phyloP scores from a whole-genome alignment of 30 jellyfish, hydroid and myxozoan genomes.

The Cassiopea andromeda region DNA sequence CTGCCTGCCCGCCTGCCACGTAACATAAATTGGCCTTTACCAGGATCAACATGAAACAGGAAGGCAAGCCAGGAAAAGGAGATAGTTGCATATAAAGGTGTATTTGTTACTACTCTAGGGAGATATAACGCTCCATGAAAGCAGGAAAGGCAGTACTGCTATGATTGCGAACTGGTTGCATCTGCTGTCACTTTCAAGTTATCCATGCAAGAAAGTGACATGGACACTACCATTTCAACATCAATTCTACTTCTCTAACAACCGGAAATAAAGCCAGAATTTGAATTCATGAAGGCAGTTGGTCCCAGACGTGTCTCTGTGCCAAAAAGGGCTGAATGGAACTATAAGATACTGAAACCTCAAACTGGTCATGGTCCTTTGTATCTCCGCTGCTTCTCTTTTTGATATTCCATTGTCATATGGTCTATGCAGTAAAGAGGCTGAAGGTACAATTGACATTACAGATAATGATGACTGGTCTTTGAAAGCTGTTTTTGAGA shows the following conservation, averaged over 20 bases:
- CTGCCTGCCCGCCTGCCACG: not conserved
- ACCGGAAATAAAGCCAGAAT: slow-evolving; percentile 23
- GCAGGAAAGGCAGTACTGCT: slow-evolving; percentile 30
- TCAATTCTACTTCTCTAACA: slow-evolving; percentile 1
- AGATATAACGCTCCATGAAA: slow-evolving; percentile 14
- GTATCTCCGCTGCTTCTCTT: slow-evolving; percentile 17
- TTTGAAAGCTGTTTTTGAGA: not conserved
- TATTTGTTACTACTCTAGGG: not conserved
- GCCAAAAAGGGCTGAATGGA: slow-evolving; percentile 17
- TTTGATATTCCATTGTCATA: not conserved
- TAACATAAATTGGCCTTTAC: not conserved
- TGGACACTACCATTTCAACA: not conserved
- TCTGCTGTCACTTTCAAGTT: slow-evolving; percentile 30
- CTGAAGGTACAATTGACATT: not conserved
- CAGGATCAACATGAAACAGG: not conserved
- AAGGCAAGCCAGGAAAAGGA: slow-evolving; percentile 8
- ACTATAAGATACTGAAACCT: slow-evolving; percentile 21
- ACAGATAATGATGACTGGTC: not conserved
- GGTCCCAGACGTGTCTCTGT: slow-evolving; percentile 26
- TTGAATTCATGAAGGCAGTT: slow-evolving; percentile 36
- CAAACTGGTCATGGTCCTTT: slow-evolving; percentile 56
- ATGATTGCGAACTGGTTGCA: slow-evolving; percentile 21
- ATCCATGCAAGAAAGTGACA: slow-evolving; percentile 21
- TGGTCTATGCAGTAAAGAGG: not conserved
- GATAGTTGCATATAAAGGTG: slow-evolving; percentile 23